Evolutionary conservation across 2,113 vertebrate species (phyloP).

Genomic region (Esox niger): DNA sequence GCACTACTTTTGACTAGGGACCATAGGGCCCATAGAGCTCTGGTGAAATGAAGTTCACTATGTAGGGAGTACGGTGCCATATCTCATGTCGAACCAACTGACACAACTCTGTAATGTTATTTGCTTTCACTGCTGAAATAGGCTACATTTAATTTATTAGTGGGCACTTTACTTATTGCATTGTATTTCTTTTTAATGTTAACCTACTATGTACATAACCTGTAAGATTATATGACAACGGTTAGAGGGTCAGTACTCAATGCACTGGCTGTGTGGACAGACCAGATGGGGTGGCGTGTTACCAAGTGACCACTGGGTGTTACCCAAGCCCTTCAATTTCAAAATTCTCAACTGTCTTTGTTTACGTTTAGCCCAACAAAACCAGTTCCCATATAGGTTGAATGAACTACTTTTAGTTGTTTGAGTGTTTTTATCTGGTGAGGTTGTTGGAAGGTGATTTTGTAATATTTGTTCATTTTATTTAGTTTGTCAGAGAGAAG

Average conservation of each 20-base stretch:
- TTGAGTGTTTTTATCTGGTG: background rate
- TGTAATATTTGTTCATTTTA: background rate
- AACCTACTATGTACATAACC: conserved; percentile 1
- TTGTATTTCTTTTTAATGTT: conserved; percentile 20
- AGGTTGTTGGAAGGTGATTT: background rate
- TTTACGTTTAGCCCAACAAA: background rate
- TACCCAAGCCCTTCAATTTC: background rate
- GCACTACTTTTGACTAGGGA: too few species aligned
- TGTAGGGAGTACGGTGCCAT: too few species aligned
- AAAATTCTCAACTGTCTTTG: background rate
- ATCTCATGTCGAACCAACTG: background rate
- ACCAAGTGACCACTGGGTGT: background rate
- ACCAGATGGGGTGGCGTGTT: background rate
- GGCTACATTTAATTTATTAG: conserved; percentile 13
- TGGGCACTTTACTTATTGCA: conserved; percentile 54
- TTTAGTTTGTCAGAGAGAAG: background rate
- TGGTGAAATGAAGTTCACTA: background rate
- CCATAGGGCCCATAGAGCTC: background rate
- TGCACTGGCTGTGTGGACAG: background rate
- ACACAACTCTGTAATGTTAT: background rate
- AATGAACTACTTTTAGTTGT: background rate
- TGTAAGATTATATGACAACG: background rate
- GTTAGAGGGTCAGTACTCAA: too few species aligned
- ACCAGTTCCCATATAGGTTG: background rate
- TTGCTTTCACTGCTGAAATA: conserved; percentile 1